Evolutionary conservation across 2,888 invertebrate species (phyloP).

Genomic region (Petrophora chlorosata): DNA sequence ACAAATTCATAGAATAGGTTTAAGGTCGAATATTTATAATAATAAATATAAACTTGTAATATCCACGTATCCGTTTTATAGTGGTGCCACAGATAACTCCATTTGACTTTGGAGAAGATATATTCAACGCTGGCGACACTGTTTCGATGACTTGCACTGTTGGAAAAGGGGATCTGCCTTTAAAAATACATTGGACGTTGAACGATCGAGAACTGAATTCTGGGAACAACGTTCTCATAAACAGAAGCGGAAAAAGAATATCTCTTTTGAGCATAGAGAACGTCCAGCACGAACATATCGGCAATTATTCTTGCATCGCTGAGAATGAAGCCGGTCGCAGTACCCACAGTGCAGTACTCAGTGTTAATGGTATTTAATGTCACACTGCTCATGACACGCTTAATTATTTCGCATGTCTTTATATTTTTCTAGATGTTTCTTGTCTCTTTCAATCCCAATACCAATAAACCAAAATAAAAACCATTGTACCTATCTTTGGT

Average conservation of each 20-base stretch:
- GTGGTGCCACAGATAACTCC: conserved; percentile 89
- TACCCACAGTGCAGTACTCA: conserved; percentile 85
- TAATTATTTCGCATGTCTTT: conserved; percentile 10
- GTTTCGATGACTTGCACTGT: conserved; percentile 87
- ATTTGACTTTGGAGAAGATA: conserved; percentile 89
- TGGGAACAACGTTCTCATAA: conserved; percentile 38
- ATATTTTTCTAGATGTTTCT: conserved; percentile 3
- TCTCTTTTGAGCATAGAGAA: conserved; percentile 82
- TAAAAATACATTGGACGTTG: conserved; percentile 88
- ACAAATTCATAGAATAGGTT: not conserved
- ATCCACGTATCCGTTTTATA: conserved; percentile 47
- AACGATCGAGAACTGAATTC: conserved; percentile 80
- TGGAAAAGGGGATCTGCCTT: conserved; percentile 87
- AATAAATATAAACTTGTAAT: not conserved
- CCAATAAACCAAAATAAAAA: not conserved
- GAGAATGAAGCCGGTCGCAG: conserved; percentile 86
- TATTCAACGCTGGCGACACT: conserved; percentile 88
- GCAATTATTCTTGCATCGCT: conserved; percentile 85
- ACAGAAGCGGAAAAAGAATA: conserved; percentile 59
- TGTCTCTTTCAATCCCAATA: not conserved
- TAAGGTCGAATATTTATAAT: not conserved
- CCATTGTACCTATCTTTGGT: too few species aligned
- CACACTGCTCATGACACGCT: not conserved
- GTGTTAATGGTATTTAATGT: conserved; percentile 68
- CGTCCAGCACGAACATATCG: conserved; percentile 83